A percentile compares a stretch with the other conserved stretches of the same genome.
These are phyloP conservation scores for Omphaloscelis lunosa DNA, from an alignment of 2,888 invertebrate species.

Conservation along the genomic window DNA sequence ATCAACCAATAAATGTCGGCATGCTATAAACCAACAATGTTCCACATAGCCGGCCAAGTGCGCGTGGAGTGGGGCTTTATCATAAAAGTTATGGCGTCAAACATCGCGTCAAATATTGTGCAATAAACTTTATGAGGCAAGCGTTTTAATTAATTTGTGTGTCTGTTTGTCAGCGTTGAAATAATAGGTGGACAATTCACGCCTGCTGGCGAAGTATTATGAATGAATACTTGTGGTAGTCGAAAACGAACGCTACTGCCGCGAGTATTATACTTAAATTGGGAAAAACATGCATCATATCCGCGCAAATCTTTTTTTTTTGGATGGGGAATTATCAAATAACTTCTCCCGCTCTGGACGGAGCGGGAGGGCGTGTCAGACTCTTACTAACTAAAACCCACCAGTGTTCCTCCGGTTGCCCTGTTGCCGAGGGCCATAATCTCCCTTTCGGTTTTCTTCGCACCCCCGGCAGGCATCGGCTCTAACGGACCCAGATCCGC, in stretches of 20 bases:
- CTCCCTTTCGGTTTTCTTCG: too few relatives aligned
- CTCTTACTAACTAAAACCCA: too few relatives aligned
- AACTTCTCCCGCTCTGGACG: too few relatives aligned
- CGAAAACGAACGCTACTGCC: neutral
- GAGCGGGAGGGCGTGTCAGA: too few relatives aligned
- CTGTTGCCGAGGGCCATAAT: too few relatives aligned
- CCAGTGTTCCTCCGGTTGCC: too few relatives aligned
- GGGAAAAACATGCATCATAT: too few relatives aligned
- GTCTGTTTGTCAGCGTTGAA: slow-evolving; percentile 11
- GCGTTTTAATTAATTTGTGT: slow-evolving; percentile 51
- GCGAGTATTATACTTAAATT: too few relatives aligned
- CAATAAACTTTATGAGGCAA: slow-evolving; percentile 52
- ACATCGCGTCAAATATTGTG: slow-evolving; percentile 56
- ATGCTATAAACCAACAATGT: slow-evolving; percentile 33
- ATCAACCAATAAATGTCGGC: slow-evolving; percentile 28
- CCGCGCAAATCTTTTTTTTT: too few relatives aligned
- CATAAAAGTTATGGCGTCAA: slow-evolving; percentile 60
- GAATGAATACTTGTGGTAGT: neutral
- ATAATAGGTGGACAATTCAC: slow-evolving; percentile 5
- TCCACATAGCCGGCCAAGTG: slow-evolving; percentile 15
- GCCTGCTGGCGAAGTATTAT: neutral
- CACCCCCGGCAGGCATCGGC: too few relatives aligned
- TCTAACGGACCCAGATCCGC: too few relatives aligned
- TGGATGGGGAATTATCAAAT: too few relatives aligned
- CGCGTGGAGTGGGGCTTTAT: slow-evolving; percentile 46